These are phyloP conservation scores for Euzetes globulus DNA, from an alignment of 2,888 invertebrate species.

Conservation along the genomic window DNA sequence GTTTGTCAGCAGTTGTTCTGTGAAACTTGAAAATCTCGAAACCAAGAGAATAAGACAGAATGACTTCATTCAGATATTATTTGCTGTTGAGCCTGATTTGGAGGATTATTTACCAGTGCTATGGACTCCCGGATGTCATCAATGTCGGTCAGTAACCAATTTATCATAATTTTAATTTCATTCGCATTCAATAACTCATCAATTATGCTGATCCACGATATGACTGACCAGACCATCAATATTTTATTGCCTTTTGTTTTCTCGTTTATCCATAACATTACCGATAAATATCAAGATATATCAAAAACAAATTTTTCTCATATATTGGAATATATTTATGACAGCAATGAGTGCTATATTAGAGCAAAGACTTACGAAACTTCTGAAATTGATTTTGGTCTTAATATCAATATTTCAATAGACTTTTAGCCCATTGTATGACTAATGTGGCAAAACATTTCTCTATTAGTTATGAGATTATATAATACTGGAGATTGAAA, in stretches of 20 bases:
- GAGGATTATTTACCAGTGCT: background rate
- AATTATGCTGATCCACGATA: background rate
- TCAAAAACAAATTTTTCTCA: too few relatives aligned
- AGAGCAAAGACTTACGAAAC: too few relatives aligned
- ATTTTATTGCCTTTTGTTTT: too few relatives aligned
- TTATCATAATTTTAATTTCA: background rate
- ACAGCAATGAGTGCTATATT: too few relatives aligned
- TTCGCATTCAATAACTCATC: background rate
- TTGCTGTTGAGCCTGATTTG: background rate
- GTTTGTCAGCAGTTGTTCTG: too few relatives aligned
- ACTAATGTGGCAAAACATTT: background rate
- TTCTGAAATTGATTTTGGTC: too few relatives aligned
- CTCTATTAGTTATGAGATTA: background rate
- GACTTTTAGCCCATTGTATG: background rate
- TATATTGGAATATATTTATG: too few relatives aligned
- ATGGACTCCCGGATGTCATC: slow-evolving; percentile 19
- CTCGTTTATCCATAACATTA: too few relatives aligned
- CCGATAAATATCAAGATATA: too few relatives aligned
- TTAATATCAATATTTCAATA: too few relatives aligned
- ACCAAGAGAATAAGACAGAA: background rate
- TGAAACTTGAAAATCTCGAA: background rate
- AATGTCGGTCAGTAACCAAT: background rate
- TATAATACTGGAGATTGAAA: too few relatives aligned
- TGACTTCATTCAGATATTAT: slow-evolving; percentile 25
- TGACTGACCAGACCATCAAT: too few relatives aligned